Evolutionary conservation across 1,140 invertebrate species (phyloP).

Genomic region (Mesaphorura yosii): DNA sequence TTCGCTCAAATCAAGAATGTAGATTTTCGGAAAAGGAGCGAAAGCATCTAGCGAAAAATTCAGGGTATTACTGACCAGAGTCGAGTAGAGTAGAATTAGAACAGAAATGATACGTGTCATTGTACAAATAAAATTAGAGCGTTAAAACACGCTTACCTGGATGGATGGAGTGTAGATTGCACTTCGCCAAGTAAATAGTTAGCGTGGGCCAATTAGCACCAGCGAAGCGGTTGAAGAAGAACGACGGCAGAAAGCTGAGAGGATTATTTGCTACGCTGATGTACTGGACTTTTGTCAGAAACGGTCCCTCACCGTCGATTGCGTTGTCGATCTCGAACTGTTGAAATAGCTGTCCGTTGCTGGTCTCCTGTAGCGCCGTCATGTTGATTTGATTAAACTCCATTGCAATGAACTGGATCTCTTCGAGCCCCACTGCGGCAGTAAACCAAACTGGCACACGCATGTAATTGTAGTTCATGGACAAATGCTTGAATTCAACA

Average conservation of each 20-base stretch:
- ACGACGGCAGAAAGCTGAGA: neutral
- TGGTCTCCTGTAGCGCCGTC: neutral
- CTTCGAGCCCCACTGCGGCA: neutral
- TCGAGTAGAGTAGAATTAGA: neutral
- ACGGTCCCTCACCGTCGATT: neutral
- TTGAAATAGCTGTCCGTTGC: neutral
- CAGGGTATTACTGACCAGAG: neutral
- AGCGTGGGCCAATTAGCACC: too few relatives aligned
- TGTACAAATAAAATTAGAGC: neutral
- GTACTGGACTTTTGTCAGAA: neutral
- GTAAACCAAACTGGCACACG: neutral
- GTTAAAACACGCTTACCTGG: conserved; percentile 8
- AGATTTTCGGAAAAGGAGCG: conserved; percentile 2
- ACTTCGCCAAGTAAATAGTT: too few relatives aligned
- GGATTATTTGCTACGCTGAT: neutral
- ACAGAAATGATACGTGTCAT: neutral
- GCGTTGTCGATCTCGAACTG: neutral
- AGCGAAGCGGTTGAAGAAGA: too few relatives aligned
- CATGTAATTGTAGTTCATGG: conserved; percentile 1
- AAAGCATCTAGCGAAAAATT: conserved; percentile 19
- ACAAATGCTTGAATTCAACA: neutral
- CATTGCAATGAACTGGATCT: neutral
- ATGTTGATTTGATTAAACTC: neutral
- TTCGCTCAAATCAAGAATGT: conserved; percentile 13
- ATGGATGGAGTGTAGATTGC: neutral